Conservation (phyloP, 30 jellyfish, hydroid and myxozoan genomes). For the Pelagia noctiluca region DNA sequence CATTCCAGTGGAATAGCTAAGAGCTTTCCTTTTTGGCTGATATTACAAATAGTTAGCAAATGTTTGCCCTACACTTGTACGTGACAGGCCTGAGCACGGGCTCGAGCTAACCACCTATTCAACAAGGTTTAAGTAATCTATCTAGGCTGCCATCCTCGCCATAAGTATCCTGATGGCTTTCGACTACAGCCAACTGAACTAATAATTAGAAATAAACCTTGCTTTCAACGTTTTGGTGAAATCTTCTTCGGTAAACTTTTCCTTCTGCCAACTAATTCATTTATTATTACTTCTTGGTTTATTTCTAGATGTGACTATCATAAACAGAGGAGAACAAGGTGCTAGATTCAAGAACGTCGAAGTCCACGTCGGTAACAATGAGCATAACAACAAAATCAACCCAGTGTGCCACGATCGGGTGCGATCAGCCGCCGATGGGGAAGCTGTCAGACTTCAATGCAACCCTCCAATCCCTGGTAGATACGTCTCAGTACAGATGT, state of each 20-base stretch:
- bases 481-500: slow-evolving; percentile 93
- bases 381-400: slow-evolving; percentile 62
- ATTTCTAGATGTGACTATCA: slow-evolving; percentile 82
- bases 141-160: no score
- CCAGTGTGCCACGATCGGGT: slow-evolving; percentile 98
- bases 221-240: no score
- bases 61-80: no score
- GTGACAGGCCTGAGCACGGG: no score
- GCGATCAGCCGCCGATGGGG: slow-evolving; percentile 86
- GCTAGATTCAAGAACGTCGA: slow-evolving; percentile 83
- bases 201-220: neutral
- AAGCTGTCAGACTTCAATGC: slow-evolving; percentile 94
- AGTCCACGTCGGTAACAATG: slow-evolving; percentile 86
- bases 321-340: slow-evolving; percentile 97
- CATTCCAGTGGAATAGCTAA: no score
- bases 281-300: neutral
- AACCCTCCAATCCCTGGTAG: slow-evolving; percentile 98
- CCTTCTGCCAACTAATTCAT: neutral
- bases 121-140: no score
- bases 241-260: no score
- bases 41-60: no score
- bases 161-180: no score
- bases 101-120: no score
- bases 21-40: no score
- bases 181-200: neutral